phyloP scores from a whole-genome alignment of 2,113 vertebrate species.

The Cervus canadensis region DNA sequence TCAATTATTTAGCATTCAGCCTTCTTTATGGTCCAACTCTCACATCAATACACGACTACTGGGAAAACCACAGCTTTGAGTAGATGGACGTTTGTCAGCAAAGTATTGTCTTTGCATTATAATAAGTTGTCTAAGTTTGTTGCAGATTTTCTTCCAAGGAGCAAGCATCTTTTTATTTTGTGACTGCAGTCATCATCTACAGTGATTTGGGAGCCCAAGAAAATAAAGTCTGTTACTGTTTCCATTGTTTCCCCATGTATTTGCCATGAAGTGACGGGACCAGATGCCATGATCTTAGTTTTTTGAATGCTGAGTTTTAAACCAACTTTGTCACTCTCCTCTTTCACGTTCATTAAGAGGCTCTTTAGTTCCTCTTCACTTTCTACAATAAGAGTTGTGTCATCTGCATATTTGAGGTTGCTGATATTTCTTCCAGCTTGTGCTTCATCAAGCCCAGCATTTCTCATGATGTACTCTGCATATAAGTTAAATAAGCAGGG shows the following conservation, averaged over 20 bases:
- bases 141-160: not conserved
- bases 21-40: not conserved
- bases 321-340: not conserved
- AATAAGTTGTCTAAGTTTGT: not conserved
- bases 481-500: not conserved
- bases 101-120: not conserved
- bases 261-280: not conserved
- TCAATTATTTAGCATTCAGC: not conserved
- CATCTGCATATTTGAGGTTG: not conserved
- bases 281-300: not conserved
- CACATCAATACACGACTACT: not conserved
- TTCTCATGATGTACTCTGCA: not conserved
- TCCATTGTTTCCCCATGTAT: not conserved
- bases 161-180: not conserved
- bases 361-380: not conserved
- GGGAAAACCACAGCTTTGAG: not conserved
- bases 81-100: not conserved
- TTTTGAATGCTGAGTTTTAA: not conserved
- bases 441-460: not conserved
- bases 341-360: not conserved
- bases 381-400: not conserved
- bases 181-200: not conserved
- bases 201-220: not conserved
- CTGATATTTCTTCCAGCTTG: not conserved
- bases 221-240: not conserved